Percentiles rank a stretch among this genome's conserved stretches.
Conservation (phyloP, 2,888 invertebrate genomes). For the Deilephila elpenor region DNA sequence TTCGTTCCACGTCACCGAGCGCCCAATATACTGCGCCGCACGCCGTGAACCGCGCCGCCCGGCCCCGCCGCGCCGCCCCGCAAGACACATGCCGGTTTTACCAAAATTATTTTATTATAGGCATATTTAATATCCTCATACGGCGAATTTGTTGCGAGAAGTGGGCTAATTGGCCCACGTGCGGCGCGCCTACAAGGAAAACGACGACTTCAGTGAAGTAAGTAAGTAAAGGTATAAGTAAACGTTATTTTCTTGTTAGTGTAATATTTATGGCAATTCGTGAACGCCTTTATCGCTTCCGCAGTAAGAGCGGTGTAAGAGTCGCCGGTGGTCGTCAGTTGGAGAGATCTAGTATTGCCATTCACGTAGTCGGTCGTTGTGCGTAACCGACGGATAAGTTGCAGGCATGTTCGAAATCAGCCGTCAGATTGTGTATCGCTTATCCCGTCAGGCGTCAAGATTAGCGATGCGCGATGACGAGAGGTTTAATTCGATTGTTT, state of each 20-base stretch:
- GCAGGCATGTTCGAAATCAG: background rate
- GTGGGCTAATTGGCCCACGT: constrained; percentile 16
- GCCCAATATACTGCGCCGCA: background rate
- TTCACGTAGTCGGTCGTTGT: background rate
- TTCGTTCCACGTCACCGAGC: constrained; percentile 9
- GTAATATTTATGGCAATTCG: background rate
- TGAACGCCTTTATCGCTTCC: too few relatives aligned
- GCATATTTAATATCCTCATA: background rate
- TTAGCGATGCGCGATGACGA: too few relatives aligned
- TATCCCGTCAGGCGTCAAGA: too few relatives aligned
- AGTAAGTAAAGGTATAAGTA: too few relatives aligned
- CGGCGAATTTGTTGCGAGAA: background rate
- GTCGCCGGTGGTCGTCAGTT: too few relatives aligned
- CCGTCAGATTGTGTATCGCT: background rate
- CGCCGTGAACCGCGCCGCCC: background rate
- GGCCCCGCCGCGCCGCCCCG: too few relatives aligned
- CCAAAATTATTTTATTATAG: background rate
- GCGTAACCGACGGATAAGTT: background rate
- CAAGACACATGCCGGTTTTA: background rate
- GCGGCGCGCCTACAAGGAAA: constrained; percentile 12
- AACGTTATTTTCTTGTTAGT: background rate
- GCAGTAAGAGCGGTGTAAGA: too few relatives aligned
- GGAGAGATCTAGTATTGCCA: background rate
- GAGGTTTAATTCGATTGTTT: too few relatives aligned
- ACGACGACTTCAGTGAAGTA: background rate